Evolutionary conservation across 2,888 invertebrate species (phyloP), one percentile per base, ranked within the genome.

Genomic region (Nomada fucata): DNA sequence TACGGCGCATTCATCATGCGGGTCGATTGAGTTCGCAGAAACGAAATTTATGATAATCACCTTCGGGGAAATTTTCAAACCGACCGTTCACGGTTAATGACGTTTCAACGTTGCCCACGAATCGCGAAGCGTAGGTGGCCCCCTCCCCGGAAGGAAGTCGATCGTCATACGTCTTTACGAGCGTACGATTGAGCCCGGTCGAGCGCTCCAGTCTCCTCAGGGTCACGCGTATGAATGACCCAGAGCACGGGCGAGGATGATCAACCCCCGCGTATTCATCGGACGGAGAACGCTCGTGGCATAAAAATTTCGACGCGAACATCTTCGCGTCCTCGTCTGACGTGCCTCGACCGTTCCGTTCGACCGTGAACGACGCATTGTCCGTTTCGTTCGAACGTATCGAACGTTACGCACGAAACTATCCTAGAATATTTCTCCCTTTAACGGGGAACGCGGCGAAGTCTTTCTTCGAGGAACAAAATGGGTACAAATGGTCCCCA

Each of bases 101-200:
- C 60, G 64, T 50, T n/a, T 77, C 76, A 70, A 77, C 82, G 65
- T 59, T 20, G 36, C 52, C 61, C 29, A 70, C 65, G 67, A 77
- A 82, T 82, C 83, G 73, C 26, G 76, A 63, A 50, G 82, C 83
- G 87, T 88, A 85, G 86, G 88, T 86, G 88, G 73, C 83, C 85
- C 83, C 85, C 23, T 23, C 23, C 74, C 64, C 85, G 78, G 82
- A 84, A 88, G 88, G 88, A 88, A 88, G 87, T 71, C 72, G 82
- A 83, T 85, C 80, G 87, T 88, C 83, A 83, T 84, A 29, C 68
- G 84, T 83, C 84, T 88, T 88, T 88, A 87, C 82, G 82, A 82
- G 78, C 86, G 70, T 71, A 79, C 79, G 83, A 87, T 87, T 87
- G 83, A 76, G 72, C 79, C 59, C 57, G 52, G 55, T 76, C 76